Conservation (phyloP, 1,140 invertebrate species). For the Hyposmocoma kahamanoa region DNA sequence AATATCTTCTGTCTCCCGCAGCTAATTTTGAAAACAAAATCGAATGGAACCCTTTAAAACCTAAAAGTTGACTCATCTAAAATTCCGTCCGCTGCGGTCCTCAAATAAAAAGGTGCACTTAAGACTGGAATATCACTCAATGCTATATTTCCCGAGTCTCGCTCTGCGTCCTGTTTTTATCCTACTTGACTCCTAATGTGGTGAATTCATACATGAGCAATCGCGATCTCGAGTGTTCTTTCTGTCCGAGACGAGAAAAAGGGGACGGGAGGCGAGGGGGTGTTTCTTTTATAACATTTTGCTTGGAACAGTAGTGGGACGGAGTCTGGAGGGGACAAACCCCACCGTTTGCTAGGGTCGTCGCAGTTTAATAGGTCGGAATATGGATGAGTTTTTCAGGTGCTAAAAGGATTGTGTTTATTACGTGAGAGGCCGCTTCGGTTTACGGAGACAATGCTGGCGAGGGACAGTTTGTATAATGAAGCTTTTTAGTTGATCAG, state of each 20-base stretch:
- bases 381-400: neutral
- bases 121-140: conserved; percentile 54
- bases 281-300: conserved; percentile 41
- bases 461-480: too few species aligned
- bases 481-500: too few species aligned
- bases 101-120: conserved; percentile 50
- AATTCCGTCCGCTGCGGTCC: conserved; percentile 24
- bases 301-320: too few species aligned
- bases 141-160: conserved; percentile 66
- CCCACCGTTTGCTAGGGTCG: conserved; percentile 11
- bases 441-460: too few species aligned
- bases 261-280: conserved; percentile 13
- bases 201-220: conserved; percentile 76
- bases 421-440: too few species aligned
- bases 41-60: too few species aligned
- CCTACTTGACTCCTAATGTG: conserved; percentile 75
- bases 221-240: conserved; percentile 57
- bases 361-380: conserved; percentile 5
- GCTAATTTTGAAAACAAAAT: too few species aligned
- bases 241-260: conserved; percentile 17
- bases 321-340: conserved; percentile 17
- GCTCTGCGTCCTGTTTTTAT: conserved; percentile 68
- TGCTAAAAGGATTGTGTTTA: neutral
- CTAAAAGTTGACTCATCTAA: too few species aligned
- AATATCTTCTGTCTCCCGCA: too few species aligned